Evolutionary conservation across 2,888 invertebrate species (phyloP).

Genomic region (Nycteola revayana): DNA sequence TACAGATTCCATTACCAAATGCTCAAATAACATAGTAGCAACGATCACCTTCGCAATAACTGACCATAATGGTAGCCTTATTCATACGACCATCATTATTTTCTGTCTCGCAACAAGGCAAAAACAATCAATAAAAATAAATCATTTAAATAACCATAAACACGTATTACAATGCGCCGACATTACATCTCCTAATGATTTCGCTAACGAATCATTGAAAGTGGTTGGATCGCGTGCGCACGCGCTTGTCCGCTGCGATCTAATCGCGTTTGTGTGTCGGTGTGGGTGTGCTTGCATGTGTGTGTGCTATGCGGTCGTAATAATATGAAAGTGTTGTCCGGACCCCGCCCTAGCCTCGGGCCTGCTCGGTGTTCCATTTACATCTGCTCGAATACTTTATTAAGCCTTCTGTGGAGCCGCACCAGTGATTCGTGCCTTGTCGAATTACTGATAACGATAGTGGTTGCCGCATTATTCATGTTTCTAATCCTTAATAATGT

Average conservation of each 20-base stretch:
- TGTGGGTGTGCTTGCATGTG: conserved; percentile 50
- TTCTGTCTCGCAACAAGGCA: conserved; percentile 80
- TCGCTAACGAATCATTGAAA: conserved; percentile 82
- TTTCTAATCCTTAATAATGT: conserved; percentile 9
- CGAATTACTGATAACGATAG: conserved; percentile 41
- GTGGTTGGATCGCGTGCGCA: conserved; percentile 78
- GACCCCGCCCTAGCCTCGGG: conserved; percentile 80
- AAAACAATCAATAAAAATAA: conserved; percentile 83
- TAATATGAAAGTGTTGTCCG: conserved; percentile 81
- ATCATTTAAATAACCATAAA: conserved; percentile 82
- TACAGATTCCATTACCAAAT: conserved; percentile 75
- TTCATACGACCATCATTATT: conserved; percentile 77
- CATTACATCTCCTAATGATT: conserved; percentile 82
- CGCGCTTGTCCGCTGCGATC: conserved; percentile 52
- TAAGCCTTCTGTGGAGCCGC: conserved; percentile 67
- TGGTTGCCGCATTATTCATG: conserved; percentile 26
- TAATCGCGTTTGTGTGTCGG: conserved; percentile 45
- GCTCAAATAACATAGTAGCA: conserved; percentile 71
- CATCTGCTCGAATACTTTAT: conserved; percentile 79
- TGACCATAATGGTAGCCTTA: conserved; percentile 72
- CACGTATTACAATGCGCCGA: conserved; percentile 78
- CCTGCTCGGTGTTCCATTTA: conserved; percentile 73
- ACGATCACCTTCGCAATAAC: conserved; percentile 72
- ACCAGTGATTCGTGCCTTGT: conserved; percentile 33
- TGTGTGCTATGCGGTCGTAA: conserved; percentile 58